Percentiles rank a stretch among this genome's conserved stretches.
Evolutionary conservation across 2,888 invertebrate genomes (phyloP).

Genomic region (Leptopilina myrica): DNA sequence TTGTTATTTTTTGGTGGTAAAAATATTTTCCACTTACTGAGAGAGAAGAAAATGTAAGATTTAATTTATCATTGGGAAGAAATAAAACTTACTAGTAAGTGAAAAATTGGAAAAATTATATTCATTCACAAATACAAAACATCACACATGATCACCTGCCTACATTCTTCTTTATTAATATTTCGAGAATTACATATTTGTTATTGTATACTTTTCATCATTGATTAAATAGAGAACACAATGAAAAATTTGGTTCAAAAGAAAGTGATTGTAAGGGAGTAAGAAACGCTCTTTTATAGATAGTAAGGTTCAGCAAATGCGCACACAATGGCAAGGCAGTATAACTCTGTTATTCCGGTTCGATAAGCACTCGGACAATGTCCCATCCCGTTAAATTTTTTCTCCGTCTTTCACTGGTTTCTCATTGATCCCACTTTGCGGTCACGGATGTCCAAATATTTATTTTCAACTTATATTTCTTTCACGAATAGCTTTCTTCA

Average conservation of each 20-base stretch:
- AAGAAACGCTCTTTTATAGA: constrained; percentile 37
- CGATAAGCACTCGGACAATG: constrained; percentile 70
- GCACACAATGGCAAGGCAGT: constrained; percentile 57
- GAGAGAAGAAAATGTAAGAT: no score
- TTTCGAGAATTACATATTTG: not conserved
- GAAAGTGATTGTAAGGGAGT: constrained; percentile 25
- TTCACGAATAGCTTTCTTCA: constrained; percentile 45
- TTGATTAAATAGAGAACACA: constrained; percentile 15
- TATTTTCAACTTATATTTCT: constrained; percentile 51
- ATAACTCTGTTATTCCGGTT: constrained; percentile 75
- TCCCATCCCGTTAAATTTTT: constrained; percentile 57
- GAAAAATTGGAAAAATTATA: no score
- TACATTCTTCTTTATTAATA: not conserved
- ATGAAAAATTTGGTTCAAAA: not conserved
- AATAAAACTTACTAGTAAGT: no score
- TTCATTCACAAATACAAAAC: no score
- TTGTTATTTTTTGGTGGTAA: no score
- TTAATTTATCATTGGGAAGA: no score
- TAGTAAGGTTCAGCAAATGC: constrained; percentile 43
- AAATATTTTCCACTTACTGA: no score
- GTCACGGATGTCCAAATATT: constrained; percentile 62
- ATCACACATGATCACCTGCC: no score
- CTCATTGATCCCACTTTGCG: constrained; percentile 57
- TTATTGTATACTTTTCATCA: not conserved
- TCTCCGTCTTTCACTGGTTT: constrained; percentile 55